Evolutionary conservation across 2,113 vertebrate genomes (phyloP).

Genomic region (Neopipo cinnamomea): DNA sequence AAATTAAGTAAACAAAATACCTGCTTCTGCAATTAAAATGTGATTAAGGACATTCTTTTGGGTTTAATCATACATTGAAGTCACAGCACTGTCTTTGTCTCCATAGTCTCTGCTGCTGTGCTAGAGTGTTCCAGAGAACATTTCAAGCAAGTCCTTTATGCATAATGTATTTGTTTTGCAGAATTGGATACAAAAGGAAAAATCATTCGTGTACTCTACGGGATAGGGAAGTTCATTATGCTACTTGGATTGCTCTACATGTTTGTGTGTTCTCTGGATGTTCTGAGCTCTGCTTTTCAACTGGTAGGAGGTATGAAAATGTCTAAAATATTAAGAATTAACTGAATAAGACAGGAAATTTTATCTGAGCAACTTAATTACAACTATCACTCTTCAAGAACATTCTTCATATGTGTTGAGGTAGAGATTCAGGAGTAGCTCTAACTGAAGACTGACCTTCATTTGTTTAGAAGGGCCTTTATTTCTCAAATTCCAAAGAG

Average conservation of each 20-base stretch:
- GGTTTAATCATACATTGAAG: slow-evolving; percentile 2
- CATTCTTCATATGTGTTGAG: neutral
- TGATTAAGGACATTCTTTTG: slow-evolving; percentile 21
- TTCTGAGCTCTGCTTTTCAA: slow-evolving; percentile 95
- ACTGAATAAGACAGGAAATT: neutral
- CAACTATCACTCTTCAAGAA: neutral
- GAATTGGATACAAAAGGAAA: slow-evolving; percentile 86
- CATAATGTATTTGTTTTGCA: slow-evolving; percentile 61
- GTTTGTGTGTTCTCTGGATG: slow-evolving; percentile 93
- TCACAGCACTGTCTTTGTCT: neutral
- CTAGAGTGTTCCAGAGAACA: neutral
- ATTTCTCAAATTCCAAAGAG: neutral
- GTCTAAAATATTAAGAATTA: neutral
- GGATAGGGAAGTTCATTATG: slow-evolving; percentile 73
- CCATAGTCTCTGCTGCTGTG: too few species aligned
- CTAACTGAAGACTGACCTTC: neutral
- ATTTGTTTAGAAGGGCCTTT: neutral
- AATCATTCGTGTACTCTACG: slow-evolving; percentile 76
- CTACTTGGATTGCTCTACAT: slow-evolving; percentile 90
- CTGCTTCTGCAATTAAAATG: slow-evolving; percentile 19
- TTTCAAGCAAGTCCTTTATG: neutral
- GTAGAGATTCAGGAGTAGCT: neutral
- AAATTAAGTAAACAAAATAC: neutral
- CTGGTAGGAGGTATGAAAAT: slow-evolving; percentile 88
- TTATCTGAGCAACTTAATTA: neutral